These are phyloP conservation scores for Elephas maximus DNA, from an alignment of 2,113 vertebrate genomes.

Conservation along the genomic window DNA sequence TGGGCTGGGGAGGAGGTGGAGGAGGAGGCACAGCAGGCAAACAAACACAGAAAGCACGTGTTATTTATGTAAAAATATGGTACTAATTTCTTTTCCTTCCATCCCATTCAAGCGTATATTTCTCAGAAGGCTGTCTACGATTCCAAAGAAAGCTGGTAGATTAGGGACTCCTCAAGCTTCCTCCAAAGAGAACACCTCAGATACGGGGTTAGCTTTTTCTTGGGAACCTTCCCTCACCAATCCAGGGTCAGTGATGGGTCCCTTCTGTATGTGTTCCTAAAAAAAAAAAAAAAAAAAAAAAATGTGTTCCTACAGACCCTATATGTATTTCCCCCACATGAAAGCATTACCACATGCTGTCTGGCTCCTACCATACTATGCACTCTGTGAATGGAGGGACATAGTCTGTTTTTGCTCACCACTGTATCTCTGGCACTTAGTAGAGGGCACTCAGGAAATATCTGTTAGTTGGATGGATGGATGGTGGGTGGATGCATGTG, in stretches of 20 bases:
- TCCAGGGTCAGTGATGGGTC: background rate
- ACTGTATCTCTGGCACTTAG: background rate
- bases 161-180: background rate
- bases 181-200: background rate
- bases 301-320: background rate
- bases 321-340: background rate
- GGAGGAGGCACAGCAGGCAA: too few relatives aligned
- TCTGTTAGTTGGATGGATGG: background rate
- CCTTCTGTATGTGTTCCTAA: background rate
- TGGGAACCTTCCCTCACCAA: background rate
- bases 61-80: too few relatives aligned
- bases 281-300: too few relatives aligned
- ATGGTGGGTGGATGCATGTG: background rate
- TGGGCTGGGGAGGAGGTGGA: too few relatives aligned
- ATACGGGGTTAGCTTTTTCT: background rate
- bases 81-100: conserved; percentile 14
- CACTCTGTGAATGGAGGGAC: background rate
- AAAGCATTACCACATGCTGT: background rate
- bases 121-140: background rate
- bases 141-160: background rate
- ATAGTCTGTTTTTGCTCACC: background rate
- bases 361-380: background rate
- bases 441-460: background rate
- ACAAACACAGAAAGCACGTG: too few relatives aligned
- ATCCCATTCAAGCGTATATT: background rate